Conservation (phyloP, 2,797 vertebrate species). For the Galaxias olidus region DNA sequence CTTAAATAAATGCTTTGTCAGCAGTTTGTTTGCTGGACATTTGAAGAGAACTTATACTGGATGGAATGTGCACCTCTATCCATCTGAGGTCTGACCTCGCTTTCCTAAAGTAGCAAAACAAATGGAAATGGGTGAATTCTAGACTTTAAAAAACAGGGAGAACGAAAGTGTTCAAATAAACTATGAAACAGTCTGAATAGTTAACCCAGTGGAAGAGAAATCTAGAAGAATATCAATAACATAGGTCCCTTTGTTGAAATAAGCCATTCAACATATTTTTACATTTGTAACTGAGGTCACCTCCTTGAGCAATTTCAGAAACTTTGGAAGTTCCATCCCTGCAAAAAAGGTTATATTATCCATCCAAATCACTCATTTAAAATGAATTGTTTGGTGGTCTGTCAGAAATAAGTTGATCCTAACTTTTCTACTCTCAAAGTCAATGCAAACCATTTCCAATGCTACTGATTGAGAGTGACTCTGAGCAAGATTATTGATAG, state of each 20-base stretch:
- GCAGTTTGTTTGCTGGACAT: not conserved
- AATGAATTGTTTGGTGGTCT: slow-evolving; percentile 4
- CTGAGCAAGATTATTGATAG: slow-evolving; percentile 57
- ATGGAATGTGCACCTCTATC: not conserved
- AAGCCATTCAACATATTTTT: slow-evolving; percentile 27
- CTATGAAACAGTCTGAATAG: slow-evolving; percentile 22
- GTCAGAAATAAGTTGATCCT: slow-evolving; percentile 24
- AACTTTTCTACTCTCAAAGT: slow-evolving; percentile 53
- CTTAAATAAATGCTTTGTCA: not conserved
- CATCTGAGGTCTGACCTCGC: slow-evolving; percentile 7
- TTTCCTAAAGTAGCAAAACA: slow-evolving; percentile 5
- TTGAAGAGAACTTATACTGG: not conserved
- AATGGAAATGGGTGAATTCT: slow-evolving; percentile 22
- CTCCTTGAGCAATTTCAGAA: slow-evolving; percentile 30
- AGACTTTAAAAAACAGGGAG: slow-evolving; percentile 12
- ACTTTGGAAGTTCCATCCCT: slow-evolving; percentile 10
- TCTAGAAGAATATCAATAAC: slow-evolving; percentile 27
- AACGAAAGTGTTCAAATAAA: slow-evolving; percentile 47
- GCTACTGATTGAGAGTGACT: slow-evolving; percentile 49
- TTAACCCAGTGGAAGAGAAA: slow-evolving; percentile 35
- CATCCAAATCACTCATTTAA: not conserved
- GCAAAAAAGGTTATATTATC: not conserved
- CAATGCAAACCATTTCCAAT: slow-evolving; percentile 42
- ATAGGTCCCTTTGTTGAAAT: slow-evolving; percentile 31
- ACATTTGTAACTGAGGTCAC: slow-evolving; percentile 28